Percentiles rank a stretch among this genome's conserved stretches.
These are phyloP conservation scores for Psammodynastes pulverulentus DNA, from an alignment of 2,113 vertebrate species.

Conservation along the genomic window DNA sequence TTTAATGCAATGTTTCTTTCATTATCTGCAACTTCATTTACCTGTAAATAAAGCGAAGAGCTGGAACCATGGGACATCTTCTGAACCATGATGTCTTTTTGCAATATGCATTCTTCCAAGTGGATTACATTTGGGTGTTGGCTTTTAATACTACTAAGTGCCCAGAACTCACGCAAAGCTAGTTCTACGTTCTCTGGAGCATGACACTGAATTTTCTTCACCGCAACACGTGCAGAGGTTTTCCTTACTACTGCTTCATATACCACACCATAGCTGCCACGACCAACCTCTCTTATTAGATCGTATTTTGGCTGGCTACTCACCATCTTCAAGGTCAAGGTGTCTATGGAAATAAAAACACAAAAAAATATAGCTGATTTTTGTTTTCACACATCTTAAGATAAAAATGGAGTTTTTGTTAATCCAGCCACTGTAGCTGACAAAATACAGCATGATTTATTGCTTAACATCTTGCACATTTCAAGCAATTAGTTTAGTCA, in stretches of 20 bases:
- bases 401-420: not conserved
- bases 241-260: slow-evolving; percentile 94
- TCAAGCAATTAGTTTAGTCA: not conserved
- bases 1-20: slow-evolving; percentile 27
- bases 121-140: slow-evolving; percentile 98
- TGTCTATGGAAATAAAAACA: slow-evolving; percentile 71
- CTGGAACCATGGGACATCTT: slow-evolving; percentile 94
- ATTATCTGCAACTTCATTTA: slow-evolving; percentile 58
- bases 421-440: not conserved
- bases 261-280: slow-evolving; percentile 96
- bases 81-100: slow-evolving; percentile 92
- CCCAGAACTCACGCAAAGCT: slow-evolving; percentile 96
- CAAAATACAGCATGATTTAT: not conserved
- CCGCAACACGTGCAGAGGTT: slow-evolving; percentile 87
- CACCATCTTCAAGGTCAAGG: slow-evolving; percentile 88
- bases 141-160: slow-evolving; percentile 97
- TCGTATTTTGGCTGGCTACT: slow-evolving; percentile 99
- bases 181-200: slow-evolving; percentile 97
- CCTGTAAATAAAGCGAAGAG: slow-evolving; percentile 93
- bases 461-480: not conserved
- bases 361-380: slow-evolving; percentile 12
- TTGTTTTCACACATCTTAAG: not conserved
- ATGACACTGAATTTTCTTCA: slow-evolving; percentile 98
- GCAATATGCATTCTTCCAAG: slow-evolving; percentile 94
- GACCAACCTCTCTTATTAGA: slow-evolving; percentile 98